These are phyloP conservation scores for Archips crataeganus DNA, from an alignment of 2,888 invertebrate genomes.

Conservation along the genomic window DNA sequence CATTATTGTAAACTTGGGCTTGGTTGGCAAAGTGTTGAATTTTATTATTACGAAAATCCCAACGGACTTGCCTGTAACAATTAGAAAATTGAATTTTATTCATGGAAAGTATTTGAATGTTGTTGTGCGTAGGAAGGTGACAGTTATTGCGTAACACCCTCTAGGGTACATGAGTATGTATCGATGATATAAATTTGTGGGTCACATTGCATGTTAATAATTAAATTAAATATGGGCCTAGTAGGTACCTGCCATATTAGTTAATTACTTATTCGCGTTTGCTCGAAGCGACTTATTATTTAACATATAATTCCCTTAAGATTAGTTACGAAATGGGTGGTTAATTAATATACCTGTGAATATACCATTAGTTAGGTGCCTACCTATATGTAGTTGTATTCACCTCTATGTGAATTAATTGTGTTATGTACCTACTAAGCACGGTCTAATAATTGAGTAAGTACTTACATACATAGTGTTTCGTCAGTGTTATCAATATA, in stretches of 20 bases:
- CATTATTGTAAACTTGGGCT: conserved; percentile 43
- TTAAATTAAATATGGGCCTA: neutral
- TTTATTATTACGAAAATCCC: conserved; percentile 50
- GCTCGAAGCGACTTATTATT: too few relatives aligned
- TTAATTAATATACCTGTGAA: too few relatives aligned
- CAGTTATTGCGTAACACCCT: conserved; percentile 3
- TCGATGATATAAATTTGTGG: neutral
- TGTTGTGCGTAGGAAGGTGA: conserved; percentile 14
- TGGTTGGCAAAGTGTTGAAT: conserved; percentile 42
- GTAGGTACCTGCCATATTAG: too few relatives aligned
- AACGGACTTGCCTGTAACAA: conserved; percentile 49
- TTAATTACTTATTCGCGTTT: too few relatives aligned
- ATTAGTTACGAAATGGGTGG: too few relatives aligned
- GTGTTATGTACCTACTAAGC: too few relatives aligned
- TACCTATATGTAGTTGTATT: too few relatives aligned
- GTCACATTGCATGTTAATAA: neutral
- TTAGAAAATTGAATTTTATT: conserved; percentile 56
- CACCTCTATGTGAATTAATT: too few relatives aligned
- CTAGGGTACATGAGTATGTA: neutral
- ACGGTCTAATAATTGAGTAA: too few relatives aligned
- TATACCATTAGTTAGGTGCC: too few relatives aligned
- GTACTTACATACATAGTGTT: too few relatives aligned
- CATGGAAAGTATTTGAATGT: conserved; percentile 45
- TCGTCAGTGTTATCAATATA: too few relatives aligned
- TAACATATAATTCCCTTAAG: neutral